Evolutionary conservation across 2,797 vertebrate genomes (phyloP), one percentile per base, ranked within the genome.

Genomic region (Lophius americanus): DNA sequence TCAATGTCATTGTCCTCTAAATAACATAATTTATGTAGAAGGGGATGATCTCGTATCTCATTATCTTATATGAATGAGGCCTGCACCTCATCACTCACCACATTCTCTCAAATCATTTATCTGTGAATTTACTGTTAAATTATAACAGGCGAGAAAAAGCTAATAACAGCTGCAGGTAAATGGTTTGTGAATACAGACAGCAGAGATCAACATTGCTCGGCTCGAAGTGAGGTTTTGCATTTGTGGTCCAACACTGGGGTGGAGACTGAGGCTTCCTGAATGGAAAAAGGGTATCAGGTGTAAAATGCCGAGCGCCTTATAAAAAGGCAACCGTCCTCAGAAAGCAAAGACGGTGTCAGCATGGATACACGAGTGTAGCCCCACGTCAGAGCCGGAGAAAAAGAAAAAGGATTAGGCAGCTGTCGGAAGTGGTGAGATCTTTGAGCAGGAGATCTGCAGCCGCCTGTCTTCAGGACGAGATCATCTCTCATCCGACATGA

Each of bases 201-300:
- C 38, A 44, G 10, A n/a, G 14, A 43, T 6, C 33, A n/a, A 47
- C 60, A 51, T 61, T 59, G 66, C 1, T 12, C 42, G 62, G 54
- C 37, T 39, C 35, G 39, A 6, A 6, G 11, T 23, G 35, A 55
- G 0, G 46, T 69, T 88, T 88, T 86, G 82, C 84, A 84, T 88
- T 48, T 60, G 46, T 41, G 55, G 49, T 58, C 43, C 39, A 65
- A 44, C 9, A 33, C 41, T 5, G 2, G 76, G 81, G 79, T 67
- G 76, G 70, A 77, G 84, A 68, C 76, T 37, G 41, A 47, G 9
- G 44, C 41, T 68, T 69, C 73, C 50, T 56, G 46, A 48, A 70
- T 10, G 38, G 51, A 52, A 63, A 55, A 23, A 13, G 39, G 62
- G 76, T 57, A 68, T 76, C 83, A 59, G 62, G 65, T 75, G 58